A percentile compares a stretch with the other conserved stretches of the same genome.
phyloP scores from a whole-genome alignment of 2,888 invertebrate species.

The Lutraria lutraria region DNA sequence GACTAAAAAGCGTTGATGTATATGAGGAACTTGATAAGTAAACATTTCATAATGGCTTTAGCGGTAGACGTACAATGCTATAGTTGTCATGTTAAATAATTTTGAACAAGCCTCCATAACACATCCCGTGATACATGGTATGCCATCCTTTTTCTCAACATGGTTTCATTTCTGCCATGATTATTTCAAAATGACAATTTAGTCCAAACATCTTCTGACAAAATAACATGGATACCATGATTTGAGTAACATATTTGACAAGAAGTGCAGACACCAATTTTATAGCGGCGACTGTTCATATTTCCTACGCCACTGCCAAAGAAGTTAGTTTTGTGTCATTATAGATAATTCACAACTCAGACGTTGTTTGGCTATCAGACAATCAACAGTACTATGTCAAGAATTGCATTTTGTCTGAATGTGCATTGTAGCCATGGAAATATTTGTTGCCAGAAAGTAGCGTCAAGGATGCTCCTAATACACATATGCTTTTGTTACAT shows the following conservation, averaged over 20 bases:
- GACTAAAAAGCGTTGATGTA: too few species aligned
- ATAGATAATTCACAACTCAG: background rate
- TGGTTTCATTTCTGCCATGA: background rate
- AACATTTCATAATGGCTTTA: too few species aligned
- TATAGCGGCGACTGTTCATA: background rate
- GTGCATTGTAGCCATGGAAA: background rate
- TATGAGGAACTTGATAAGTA: too few species aligned
- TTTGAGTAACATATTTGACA: background rate
- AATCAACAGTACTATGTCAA: background rate
- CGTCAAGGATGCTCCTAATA: background rate
- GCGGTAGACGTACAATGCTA: too few species aligned
- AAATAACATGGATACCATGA: background rate
- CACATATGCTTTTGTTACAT: background rate
- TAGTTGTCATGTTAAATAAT: background rate
- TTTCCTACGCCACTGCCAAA: background rate
- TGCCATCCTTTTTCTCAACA: background rate
- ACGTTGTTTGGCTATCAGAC: background rate
- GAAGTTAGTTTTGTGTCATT: background rate
- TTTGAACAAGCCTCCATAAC: background rate
- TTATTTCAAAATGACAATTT: slow-evolving; percentile 8
- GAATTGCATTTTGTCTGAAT: background rate
- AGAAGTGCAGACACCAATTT: background rate
- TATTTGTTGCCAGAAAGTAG: background rate
- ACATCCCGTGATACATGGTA: background rate
- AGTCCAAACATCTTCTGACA: background rate